Conservation (phyloP, 1,140 invertebrate species). For the Pseudomyrmex flavicornis region DNA sequence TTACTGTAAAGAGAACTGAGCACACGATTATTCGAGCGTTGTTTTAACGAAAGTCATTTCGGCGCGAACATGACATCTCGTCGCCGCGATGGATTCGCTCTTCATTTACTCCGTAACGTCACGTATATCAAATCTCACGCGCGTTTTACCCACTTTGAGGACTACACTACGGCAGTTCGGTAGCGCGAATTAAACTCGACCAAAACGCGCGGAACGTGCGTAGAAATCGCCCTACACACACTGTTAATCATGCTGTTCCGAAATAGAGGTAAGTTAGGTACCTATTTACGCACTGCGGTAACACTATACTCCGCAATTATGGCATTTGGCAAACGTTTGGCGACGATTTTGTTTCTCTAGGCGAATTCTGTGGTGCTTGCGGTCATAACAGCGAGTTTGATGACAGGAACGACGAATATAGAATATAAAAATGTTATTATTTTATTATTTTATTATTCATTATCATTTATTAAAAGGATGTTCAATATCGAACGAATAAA, state of each 20-base stretch:
- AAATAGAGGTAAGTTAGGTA: neutral
- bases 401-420: too few species aligned
- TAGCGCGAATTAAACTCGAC: slow-evolving; percentile 56
- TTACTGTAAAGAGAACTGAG: slow-evolving; percentile 8
- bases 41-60: slow-evolving; percentile 43
- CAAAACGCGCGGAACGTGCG: slow-evolving; percentile 38
- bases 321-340: slow-evolving; percentile 6
- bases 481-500: too few species aligned
- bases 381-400: too few species aligned
- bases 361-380: too few species aligned
- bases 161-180: slow-evolving; percentile 38
- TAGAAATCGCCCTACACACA: slow-evolving; percentile 54
- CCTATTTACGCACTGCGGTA: slow-evolving; percentile 54
- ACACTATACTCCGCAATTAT: slow-evolving; percentile 38
- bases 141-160: slow-evolving; percentile 47
- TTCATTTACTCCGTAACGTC: slow-evolving; percentile 66
- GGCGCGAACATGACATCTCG: neutral
- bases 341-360: neutral
- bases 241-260: slow-evolving; percentile 59
- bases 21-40: slow-evolving; percentile 38
- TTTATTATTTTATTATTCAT: too few species aligned
- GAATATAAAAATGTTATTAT: too few species aligned
- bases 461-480: too few species aligned
- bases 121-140: slow-evolving; percentile 34
- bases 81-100: slow-evolving; percentile 37